Percentiles rank a stretch among this genome's conserved stretches.
Conservation (phyloP, 2,113 vertebrate species). For the Phaethornis superciliosus region DNA sequence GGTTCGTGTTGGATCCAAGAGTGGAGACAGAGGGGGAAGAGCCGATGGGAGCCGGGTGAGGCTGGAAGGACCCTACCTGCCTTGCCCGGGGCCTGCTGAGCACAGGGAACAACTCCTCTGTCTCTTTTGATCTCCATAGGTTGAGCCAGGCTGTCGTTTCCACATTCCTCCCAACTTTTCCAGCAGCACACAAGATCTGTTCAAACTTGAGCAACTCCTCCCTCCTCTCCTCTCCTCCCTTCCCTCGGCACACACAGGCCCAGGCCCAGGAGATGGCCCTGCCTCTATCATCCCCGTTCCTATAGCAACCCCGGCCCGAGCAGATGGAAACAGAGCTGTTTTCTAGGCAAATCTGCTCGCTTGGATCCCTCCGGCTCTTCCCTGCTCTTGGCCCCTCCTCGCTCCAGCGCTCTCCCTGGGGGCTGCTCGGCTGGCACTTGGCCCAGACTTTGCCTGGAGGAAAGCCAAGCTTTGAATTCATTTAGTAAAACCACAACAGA, state of each 20-base stretch:
- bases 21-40: accelerated
- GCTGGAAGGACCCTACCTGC: slow-evolving; percentile 43
- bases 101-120: not conserved
- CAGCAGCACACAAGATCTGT: slow-evolving; percentile 44
- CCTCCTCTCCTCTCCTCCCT: slow-evolving; percentile 1
- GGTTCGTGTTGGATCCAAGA: not conserved
- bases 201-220: slow-evolving; percentile 65
- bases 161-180: slow-evolving; percentile 61
- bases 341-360: slow-evolving; percentile 53
- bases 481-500: slow-evolving; percentile 72
- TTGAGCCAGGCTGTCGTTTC: slow-evolving; percentile 53
- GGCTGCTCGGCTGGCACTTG: slow-evolving; percentile 51
- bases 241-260: not conserved
- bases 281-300: slow-evolving; percentile 66
- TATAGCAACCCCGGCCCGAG: slow-evolving; percentile 60
- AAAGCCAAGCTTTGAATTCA: slow-evolving; percentile 70
- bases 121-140: not conserved
- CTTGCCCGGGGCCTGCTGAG: not conserved
- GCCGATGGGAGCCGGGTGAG: accelerated
- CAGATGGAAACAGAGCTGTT: slow-evolving; percentile 69
- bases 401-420: slow-evolving; percentile 61
- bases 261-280: slow-evolving; percentile 65
- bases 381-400: slow-evolving; percentile 62
- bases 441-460: slow-evolving; percentile 62
- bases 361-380: slow-evolving; percentile 62